Base-by-base conservation (phyloP, 2,888 invertebrate genomes). In the Laothoe populi region DNA sequence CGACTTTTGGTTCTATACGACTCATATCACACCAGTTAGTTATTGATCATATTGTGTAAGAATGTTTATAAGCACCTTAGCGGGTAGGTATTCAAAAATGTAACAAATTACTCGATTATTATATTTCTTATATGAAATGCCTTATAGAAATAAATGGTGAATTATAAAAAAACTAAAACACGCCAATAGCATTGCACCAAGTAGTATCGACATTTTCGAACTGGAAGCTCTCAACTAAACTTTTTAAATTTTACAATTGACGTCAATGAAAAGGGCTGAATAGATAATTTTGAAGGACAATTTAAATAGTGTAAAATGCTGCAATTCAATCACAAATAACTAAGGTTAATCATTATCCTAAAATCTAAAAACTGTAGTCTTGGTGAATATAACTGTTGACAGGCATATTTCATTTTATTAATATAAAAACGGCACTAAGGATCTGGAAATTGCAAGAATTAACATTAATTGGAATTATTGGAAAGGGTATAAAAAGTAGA, bases 401-500 rank as follows among this genome's bases (percentile, higher is more conserved):
- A 26, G 16, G 31, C 49, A 49, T 49, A 35, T 35, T 53, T 11
- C 10, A 26, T 13, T 48, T 48, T 48, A 48, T 19, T 11, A 4
- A 53, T 31, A 19, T 1, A 19, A 2, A 49, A 19, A 11, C 53
- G 53, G 35, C 53, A 31, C 19, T 19, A 31, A 5, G 16, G 11
- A 19, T 8, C 26, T 35, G 11, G n/a, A 48, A 53, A 53, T 35
- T 53, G 53, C 19, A 19, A 4, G 31, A 53, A 53, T 31, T 0
- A 53, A 16, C 19, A 19, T 35, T 19, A 35, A 53, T 21, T 10
- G 19, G 49, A 35, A 35, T 31, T 4, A 5, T 35, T 19, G 11
- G 19, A 19, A 31, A 35, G 19, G 53, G 35, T 53, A 53, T 53
- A 35, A 53, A 53, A 53, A 19, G 53, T 53, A 19, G 31, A 19